Conservation (phyloP, 1,140 invertebrate species). For the Drosophila nigrodunni region DNA sequence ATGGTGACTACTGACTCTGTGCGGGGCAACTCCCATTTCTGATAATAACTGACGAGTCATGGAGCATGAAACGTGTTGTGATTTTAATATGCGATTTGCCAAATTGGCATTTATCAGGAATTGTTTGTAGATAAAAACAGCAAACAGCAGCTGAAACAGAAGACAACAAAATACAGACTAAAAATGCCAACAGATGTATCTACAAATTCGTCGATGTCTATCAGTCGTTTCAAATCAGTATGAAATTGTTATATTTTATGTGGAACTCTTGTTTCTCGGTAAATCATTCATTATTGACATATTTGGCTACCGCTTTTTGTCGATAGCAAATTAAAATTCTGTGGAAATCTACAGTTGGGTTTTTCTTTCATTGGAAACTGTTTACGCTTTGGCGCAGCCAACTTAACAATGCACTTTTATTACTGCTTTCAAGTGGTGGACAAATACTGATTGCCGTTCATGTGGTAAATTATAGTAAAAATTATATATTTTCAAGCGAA, state of each 20-base stretch:
- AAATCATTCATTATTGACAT: conserved; percentile 18
- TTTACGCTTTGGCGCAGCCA: no score
- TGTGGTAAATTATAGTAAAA: no score
- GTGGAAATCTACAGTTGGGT: background rate
- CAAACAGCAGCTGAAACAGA: background rate
- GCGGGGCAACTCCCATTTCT: conserved; percentile 12
- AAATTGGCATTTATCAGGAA: conserved; percentile 4
- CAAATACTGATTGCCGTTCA: no score
- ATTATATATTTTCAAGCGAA: no score
- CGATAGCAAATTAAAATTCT: conserved; percentile 5
- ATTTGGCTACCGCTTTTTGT: background rate
- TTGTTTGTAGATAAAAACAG: background rate
- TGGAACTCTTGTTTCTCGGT: conserved; percentile 17
- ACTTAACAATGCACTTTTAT: no score
- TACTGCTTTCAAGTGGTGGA: no score
- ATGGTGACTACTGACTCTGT: background rate
- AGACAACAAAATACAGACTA: background rate
- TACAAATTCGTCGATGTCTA: background rate
- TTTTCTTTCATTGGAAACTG: background rate
- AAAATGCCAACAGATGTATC: background rate
- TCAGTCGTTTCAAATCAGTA: background rate
- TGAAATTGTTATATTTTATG: background rate
- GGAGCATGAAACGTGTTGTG: conserved; percentile 10
- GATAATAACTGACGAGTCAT: conserved; percentile 22
- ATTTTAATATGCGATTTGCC: background rate